phyloP scores from a whole-genome alignment of 2,888 invertebrate species.

The Macrosiphum euphorbiae region DNA sequence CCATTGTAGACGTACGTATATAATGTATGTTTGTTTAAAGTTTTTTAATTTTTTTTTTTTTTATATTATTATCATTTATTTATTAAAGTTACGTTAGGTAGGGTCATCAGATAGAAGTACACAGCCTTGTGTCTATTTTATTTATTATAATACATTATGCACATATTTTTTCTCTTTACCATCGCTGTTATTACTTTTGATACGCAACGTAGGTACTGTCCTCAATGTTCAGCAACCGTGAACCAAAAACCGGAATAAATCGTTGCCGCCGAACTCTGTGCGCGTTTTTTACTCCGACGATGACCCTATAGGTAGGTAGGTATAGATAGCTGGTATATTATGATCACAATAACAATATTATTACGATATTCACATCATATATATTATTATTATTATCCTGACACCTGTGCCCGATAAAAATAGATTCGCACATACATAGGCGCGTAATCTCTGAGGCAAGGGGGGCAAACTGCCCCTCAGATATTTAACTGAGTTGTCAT shows the following conservation, averaged over 20 bases:
- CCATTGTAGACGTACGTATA: conserved; percentile 23
- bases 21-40: conserved; percentile 17
- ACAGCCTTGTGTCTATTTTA: conserved; percentile 64
- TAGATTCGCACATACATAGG: neutral
- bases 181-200: conserved; percentile 60
- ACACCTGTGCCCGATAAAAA: neutral
- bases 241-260: conserved; percentile 64
- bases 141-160: conserved; percentile 63
- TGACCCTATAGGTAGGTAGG: conserved; percentile 29
- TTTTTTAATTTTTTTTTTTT: conserved; percentile 30
- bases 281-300: conserved; percentile 17
- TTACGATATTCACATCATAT: neutral
- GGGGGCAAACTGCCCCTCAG: too few relatives aligned
- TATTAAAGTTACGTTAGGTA: conserved; percentile 63
- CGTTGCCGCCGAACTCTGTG: conserved; percentile 35
- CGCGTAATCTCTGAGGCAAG: too few relatives aligned
- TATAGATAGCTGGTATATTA: neutral
- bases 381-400: too few relatives aligned
- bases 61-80: conserved; percentile 52
- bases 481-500: too few relatives aligned
- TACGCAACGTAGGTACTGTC: conserved; percentile 58
- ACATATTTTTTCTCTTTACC: conserved; percentile 57
- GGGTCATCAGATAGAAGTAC: conserved; percentile 64
- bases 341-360: neutral
- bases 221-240: conserved; percentile 65